Conservation (phyloP, 2,113 vertebrate genomes). For the Nymphicus hollandicus region DNA sequence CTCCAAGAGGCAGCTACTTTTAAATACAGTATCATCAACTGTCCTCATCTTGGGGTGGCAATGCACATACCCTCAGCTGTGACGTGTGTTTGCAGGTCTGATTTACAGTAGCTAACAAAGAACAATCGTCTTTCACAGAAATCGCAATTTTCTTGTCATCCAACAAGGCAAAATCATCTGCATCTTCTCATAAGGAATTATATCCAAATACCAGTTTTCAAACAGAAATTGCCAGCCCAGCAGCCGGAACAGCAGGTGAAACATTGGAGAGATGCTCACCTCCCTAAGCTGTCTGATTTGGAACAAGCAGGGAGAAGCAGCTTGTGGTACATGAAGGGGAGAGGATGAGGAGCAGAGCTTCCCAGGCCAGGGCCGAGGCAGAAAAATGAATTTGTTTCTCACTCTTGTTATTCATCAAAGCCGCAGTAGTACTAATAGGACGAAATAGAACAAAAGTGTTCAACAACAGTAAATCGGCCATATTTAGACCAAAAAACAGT, state of each 20-base stretch:
- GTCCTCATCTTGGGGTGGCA: not conserved
- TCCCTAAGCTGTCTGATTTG: fast-evolving
- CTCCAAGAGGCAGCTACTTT: not conserved
- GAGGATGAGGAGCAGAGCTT: not conserved
- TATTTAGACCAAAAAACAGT: not conserved
- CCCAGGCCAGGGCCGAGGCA: not conserved
- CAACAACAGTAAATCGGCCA: not conserved
- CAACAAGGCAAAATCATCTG: not conserved
- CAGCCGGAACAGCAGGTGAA: fast-evolving
- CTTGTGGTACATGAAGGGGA: not conserved
- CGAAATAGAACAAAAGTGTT: not conserved
- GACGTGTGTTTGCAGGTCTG: fast-evolving
- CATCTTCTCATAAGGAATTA: not conserved
- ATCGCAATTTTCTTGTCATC: not conserved
- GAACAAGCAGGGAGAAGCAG: not conserved
- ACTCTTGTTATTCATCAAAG: not conserved
- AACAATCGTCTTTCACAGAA: not conserved
- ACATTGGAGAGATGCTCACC: fast-evolving
- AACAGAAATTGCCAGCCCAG: not conserved
- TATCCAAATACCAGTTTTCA: fast-evolving
- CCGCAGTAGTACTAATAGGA: not conserved
- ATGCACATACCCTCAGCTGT: fast-evolving
- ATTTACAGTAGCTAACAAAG: fast-evolving
- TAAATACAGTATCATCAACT: fast-evolving
- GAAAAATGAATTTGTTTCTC: not conserved